Conservation (phyloP, 2,888 invertebrate genomes). For the Pristionchus maxplancki region DNA sequence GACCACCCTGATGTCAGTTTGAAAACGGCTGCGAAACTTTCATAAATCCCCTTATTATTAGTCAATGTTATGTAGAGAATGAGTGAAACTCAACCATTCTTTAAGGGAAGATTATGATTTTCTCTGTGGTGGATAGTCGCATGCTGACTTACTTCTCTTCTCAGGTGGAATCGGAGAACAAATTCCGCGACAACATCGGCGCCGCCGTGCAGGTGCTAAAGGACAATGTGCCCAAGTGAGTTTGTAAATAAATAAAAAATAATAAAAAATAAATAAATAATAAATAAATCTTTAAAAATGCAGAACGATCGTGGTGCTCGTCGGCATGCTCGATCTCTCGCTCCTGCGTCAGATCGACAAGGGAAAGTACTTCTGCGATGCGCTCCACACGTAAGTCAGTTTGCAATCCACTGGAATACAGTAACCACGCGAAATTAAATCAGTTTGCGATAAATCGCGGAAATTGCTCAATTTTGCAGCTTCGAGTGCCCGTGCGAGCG, state of each 20-base stretch:
- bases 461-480: conserved; percentile 42
- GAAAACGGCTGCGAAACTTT: too few species aligned
- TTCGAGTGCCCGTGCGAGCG: conserved; percentile 69
- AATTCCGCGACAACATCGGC: conserved; percentile 64
- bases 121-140: background rate
- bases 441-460: background rate
- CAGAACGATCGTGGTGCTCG: conserved; percentile 68
- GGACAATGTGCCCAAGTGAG: conserved; percentile 64
- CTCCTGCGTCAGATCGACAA: conserved; percentile 68
- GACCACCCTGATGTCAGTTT: conserved; percentile 54
- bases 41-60: too few species aligned
- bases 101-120: too few species aligned
- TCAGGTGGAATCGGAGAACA: conserved; percentile 55
- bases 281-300: background rate
- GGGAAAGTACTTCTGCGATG: conserved; percentile 68
- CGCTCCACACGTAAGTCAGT: conserved; percentile 57
- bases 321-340: conserved; percentile 71
- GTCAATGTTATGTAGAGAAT: too few species aligned
- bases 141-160: conserved; percentile 56
- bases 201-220: conserved; percentile 64
- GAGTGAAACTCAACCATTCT: too few species aligned
- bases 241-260: background rate
- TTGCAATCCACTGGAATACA: too few species aligned
- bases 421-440: background rate
- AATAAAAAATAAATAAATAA: background rate